Conservation (phyloP, 2,888 invertebrate genomes). For the Liodrosophila aerea region DNA sequence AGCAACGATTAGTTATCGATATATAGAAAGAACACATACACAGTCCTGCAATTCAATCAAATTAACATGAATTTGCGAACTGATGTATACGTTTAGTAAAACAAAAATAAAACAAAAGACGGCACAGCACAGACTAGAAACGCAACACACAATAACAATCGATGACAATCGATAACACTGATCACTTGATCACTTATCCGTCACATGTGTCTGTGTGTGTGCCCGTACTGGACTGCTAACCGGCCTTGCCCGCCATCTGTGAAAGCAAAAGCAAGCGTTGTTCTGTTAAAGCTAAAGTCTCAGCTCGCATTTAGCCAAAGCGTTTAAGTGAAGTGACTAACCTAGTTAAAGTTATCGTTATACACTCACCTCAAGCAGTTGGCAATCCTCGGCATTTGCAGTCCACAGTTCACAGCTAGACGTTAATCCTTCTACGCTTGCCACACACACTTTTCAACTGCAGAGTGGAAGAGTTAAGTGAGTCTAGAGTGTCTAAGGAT, state of each 20-base stretch:
- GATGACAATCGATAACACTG: slow-evolving; percentile 35
- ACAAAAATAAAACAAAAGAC: not conserved
- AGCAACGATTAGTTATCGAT: slow-evolving; percentile 13
- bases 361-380: no score
- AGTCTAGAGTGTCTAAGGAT: not conserved
- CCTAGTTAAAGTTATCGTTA: no score
- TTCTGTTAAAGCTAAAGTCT: no score
- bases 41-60: no score
- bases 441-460: slow-evolving; percentile 30
- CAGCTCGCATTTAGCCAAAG: no score
- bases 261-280: slow-evolving; percentile 46
- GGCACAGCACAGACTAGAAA: slow-evolving; percentile 40
- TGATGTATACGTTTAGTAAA: no score
- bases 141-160: slow-evolving; percentile 33
- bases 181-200: slow-evolving; percentile 44
- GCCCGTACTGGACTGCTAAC: slow-evolving; percentile 9
- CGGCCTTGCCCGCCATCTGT: slow-evolving; percentile 43
- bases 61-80: no score
- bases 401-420: no score
- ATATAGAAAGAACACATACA: no score
- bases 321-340: no score
- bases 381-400: no score
- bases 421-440: no score
- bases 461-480: not conserved
- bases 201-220: slow-evolving; percentile 11